A percentile compares a stretch with the other conserved stretches of the same genome.
Conservation (phyloP, 2,888 invertebrate genomes). For the Chrysolina americana region DNA sequence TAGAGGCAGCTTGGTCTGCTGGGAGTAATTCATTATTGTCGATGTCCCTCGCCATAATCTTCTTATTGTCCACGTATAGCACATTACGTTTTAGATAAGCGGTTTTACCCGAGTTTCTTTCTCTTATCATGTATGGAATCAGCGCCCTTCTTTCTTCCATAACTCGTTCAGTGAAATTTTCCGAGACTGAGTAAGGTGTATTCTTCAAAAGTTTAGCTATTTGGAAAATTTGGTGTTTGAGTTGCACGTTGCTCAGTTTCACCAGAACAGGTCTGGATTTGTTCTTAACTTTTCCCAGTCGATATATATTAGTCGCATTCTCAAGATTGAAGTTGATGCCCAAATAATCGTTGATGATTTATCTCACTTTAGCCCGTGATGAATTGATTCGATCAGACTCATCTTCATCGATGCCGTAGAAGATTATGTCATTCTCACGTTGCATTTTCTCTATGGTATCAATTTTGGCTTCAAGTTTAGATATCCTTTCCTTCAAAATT, state of each 20-base stretch:
- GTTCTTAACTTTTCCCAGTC: constrained; percentile 15
- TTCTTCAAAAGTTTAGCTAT: no score
- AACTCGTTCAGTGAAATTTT: constrained; percentile 22
- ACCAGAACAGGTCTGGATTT: constrained; percentile 26
- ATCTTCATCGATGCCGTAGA: no score
- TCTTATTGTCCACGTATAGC: constrained; percentile 11
- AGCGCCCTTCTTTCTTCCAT: constrained; percentile 20
- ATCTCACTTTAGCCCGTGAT: constrained; percentile 11
- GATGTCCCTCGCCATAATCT: constrained; percentile 11
- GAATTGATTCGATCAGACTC: constrained; percentile 10
- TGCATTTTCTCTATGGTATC: constrained; percentile 18
- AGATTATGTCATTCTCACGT: constrained; percentile 25
- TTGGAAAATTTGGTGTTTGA: constrained; percentile 25
- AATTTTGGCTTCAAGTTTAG: constrained; percentile 23
- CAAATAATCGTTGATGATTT: constrained; percentile 18
- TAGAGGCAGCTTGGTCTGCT: not conserved
- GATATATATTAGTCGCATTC: constrained; percentile 23
- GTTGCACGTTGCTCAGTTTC: constrained; percentile 26
- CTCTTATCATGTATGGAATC: no score
- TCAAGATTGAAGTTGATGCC: constrained; percentile 12
- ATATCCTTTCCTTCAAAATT: constrained; percentile 18
- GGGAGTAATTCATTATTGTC: not conserved
- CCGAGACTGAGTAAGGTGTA: no score
- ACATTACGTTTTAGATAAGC: constrained; percentile 16
- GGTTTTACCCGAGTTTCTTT: no score